A percentile compares a stretch with the other conserved stretches of the same genome.
Conservation (phyloP, 2,113 vertebrate genomes). For the Neotragus moschatus region DNA sequence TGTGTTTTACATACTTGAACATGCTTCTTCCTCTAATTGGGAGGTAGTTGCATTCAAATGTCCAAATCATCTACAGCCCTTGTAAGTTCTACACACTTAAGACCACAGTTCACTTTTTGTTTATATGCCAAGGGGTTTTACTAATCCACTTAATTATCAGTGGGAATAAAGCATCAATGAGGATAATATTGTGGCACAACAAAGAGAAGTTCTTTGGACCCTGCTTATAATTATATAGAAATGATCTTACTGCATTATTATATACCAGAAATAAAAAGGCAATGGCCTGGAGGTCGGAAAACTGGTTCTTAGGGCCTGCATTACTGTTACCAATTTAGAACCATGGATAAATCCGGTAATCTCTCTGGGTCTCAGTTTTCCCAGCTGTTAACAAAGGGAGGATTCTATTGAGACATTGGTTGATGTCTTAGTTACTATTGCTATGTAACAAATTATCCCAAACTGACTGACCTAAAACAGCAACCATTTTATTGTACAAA, state of each 20-base stretch:
- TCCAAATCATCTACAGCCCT: constrained; percentile 27
- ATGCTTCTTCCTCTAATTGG: constrained; percentile 45
- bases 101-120: constrained; percentile 7
- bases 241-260: neutral
- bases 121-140: constrained; percentile 29
- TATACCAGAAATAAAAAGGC: neutral
- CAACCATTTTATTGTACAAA: neutral
- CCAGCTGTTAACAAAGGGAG: neutral
- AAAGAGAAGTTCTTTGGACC: neutral
- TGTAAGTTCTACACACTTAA: constrained; percentile 29
- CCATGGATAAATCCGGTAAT: neutral
- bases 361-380: constrained; percentile 20
- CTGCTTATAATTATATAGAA: constrained; percentile 14
- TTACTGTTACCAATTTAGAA: neutral
- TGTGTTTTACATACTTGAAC: neutral
- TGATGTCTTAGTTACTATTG: neutral
- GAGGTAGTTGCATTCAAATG: constrained; percentile 7
- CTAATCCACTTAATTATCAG: constrained; percentile 31
- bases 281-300: neutral
- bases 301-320: neutral
- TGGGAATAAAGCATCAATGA: constrained; percentile 1
- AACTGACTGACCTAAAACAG: neutral
- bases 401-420: neutral
- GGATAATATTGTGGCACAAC: constrained; percentile 7
- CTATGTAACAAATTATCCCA: neutral